phyloP scores from a whole-genome alignment of 2,797 vertebrate species.

The Lycodopsis pacificus region DNA sequence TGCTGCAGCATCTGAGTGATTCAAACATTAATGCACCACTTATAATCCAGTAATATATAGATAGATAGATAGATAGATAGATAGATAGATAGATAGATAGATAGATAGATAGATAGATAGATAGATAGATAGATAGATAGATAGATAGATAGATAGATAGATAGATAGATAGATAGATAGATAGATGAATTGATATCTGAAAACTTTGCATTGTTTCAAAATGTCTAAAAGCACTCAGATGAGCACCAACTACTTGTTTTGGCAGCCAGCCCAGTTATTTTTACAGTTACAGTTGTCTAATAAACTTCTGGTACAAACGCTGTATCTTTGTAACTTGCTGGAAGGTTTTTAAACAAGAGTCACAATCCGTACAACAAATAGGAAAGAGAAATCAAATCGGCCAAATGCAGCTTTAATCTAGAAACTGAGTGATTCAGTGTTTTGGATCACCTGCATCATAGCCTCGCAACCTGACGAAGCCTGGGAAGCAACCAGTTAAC shows the following conservation, averaged over 20 bases:
- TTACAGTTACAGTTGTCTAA: neutral
- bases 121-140: neutral
- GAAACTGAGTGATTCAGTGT: neutral
- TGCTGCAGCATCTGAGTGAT: neutral
- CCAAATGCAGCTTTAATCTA: constrained; percentile 6
- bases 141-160: neutral
- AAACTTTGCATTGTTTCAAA: neutral
- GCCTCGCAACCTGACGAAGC: constrained; percentile 18
- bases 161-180: neutral
- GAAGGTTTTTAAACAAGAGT: neutral
- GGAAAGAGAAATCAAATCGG: neutral
- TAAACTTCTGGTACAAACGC: neutral
- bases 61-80: too few relatives aligned
- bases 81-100: too few relatives aligned
- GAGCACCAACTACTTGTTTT: neutral
- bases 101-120: neutral
- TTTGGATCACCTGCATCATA: neutral
- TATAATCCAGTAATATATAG: neutral
- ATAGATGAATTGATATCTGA: neutral
- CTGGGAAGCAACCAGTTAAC: constrained; percentile 42
- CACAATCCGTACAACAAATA: neutral
- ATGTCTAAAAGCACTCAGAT: neutral
- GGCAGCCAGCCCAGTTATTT: neutral
- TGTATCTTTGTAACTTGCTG: neutral
- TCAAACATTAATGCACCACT: neutral